Evolutionary conservation across 2,888 invertebrate species (phyloP), one percentile per base, ranked within the genome.

Genomic region (Oasisia sp.): DNA sequence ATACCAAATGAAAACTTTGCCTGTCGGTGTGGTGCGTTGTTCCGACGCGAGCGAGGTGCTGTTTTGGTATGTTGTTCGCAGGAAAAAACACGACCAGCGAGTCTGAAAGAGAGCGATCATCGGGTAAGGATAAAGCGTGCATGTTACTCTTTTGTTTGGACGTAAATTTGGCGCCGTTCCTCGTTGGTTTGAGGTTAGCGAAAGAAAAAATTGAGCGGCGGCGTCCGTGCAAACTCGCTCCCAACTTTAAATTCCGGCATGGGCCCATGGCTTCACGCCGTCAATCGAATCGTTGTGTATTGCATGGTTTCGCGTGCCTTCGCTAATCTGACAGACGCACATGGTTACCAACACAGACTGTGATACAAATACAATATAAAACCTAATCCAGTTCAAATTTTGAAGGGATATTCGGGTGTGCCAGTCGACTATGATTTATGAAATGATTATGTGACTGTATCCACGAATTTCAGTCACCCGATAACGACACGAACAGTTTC

Each of bases 21-120:
- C 74, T 74, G 74, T 74, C 74, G 19, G n/a, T 74, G 74, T 74
- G 74, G 74, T 27, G 74, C 74, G 74, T 74, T 74, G 74, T 74
- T 74, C 74, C 27, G 74, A 74, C 74, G 19, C 27, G 74, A 74
- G 27, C 74, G 27, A 74, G 74, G 74, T 74, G 74, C 74, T 74
- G 74, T 74, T 74, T 74, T 74, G 74, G 74, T 74, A 74, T 74
- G 74, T 74, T 74, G 74, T 74, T 74, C 74, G 74, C 74, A 27
- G 74, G 74, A 74, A 74, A 74, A 74, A 74, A 74, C 74, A 74
- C 74, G 74, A 74, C 74, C 74, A 74, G 74, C 74, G 74, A 74
- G 19, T 74, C 74, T 74, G 74, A 74, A 74, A 74, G 74, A 7
- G 74, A 74, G 74, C 74, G 74, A 74, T 74, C 74, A n/a, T 74